Evolutionary conservation across 2,888 invertebrate genomes (phyloP).

Genomic region (Caenorhabditis sulstoni): DNA sequence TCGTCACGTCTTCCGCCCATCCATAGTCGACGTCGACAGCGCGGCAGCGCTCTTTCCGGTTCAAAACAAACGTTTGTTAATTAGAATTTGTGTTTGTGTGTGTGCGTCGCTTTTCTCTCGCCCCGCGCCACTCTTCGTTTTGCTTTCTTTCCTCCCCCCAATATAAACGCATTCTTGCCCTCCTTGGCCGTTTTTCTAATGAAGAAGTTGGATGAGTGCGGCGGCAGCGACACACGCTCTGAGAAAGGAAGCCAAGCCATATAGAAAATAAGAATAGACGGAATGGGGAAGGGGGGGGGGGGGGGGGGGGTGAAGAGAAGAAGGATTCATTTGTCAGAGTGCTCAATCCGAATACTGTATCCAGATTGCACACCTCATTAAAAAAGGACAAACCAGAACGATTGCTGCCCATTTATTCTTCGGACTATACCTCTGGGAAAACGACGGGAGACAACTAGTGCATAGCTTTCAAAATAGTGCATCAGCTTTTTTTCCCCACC

Average conservation of each 20-base stretch:
- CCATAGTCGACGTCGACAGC: constrained; percentile 1
- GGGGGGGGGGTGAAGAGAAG: too few species aligned
- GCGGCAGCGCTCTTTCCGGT: constrained; percentile 11
- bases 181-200: constrained; percentile 26
- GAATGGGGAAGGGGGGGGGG: too few species aligned
- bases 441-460: constrained; percentile 22
- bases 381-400: background rate
- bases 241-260: background rate
- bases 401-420: constrained; percentile 15
- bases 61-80: constrained; percentile 60
- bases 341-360: background rate
- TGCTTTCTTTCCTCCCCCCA: constrained; percentile 20
- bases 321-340: too few species aligned
- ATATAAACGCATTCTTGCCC: constrained; percentile 30
- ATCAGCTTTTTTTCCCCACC: constrained; percentile 28
- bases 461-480: constrained; percentile 44
- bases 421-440: constrained; percentile 29
- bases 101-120: constrained; percentile 9
- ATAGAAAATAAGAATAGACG: too few species aligned
- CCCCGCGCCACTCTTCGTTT: constrained; percentile 10
- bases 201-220: constrained; percentile 5
- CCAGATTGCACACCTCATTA: background rate
- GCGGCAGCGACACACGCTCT: background rate
- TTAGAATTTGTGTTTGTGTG: constrained; percentile 37
- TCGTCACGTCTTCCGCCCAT: background rate